A percentile compares a stretch with the other conserved stretches of the same genome.
These are phyloP conservation scores for Planococcus citri DNA, from an alignment of 1,140 invertebrate species.

Conservation along the genomic window DNA sequence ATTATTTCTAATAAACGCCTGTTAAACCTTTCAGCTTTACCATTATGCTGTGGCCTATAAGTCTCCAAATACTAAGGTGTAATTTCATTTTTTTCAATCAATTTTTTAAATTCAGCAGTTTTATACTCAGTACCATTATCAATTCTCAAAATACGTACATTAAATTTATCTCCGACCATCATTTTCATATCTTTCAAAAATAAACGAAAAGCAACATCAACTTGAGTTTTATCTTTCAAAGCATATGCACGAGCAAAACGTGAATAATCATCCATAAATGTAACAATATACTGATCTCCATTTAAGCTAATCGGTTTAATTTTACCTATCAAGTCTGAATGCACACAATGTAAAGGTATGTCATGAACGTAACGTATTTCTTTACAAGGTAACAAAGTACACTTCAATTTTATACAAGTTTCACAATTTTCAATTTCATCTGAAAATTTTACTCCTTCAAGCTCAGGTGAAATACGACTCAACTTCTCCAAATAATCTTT, in stretches of 20 bases:
- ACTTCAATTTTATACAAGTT: background rate
- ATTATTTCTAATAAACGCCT: background rate
- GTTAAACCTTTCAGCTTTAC: background rate
- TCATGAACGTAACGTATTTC: background rate
- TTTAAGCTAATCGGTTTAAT: background rate
- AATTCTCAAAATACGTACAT: background rate
- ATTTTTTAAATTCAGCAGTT: background rate
- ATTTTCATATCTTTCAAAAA: background rate
- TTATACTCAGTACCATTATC: constrained; percentile 10
- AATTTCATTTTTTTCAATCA: background rate
- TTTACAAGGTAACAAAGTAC: background rate
- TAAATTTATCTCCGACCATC: background rate
- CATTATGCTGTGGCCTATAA: background rate
- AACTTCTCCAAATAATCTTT: background rate
- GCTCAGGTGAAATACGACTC: too few relatives aligned
- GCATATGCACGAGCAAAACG: background rate
- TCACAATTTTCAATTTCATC: background rate
- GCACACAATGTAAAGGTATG: background rate
- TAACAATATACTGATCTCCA: background rate
- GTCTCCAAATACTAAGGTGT: background rate
- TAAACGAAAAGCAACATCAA: background rate
- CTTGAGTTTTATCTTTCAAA: background rate
- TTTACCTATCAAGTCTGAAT: background rate
- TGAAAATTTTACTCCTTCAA: background rate
- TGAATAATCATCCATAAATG: background rate